Percentiles rank a stretch among this genome's conserved stretches.
These are phyloP conservation scores for Rostratula benghalensis DNA, from an alignment of 2,113 vertebrate species.

Conservation along the genomic window DNA sequence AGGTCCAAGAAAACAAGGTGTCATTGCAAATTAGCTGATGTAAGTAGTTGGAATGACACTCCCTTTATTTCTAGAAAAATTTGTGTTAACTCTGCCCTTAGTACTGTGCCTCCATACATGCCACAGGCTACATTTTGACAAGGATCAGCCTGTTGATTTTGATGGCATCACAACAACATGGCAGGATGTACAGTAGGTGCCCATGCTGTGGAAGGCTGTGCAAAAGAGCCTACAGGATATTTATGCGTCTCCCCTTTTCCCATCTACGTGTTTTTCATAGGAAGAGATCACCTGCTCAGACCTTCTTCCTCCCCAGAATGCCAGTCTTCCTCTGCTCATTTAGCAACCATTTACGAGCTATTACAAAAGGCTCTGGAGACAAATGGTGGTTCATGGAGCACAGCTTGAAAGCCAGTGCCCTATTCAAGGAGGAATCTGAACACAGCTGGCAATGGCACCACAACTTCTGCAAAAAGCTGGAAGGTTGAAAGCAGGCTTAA, in stretches of 20 bases:
- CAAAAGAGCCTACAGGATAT: neutral
- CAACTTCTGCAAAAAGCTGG: neutral
- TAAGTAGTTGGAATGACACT: constrained; percentile 73
- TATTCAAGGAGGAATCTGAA: neutral
- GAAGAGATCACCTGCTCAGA: neutral
- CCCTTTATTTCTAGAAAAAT: constrained; percentile 64
- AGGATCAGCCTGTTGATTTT: constrained; percentile 46
- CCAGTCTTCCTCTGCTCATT: neutral
- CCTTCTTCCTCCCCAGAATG: neutral
- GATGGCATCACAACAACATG: constrained; percentile 16
- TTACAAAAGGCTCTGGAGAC: constrained; percentile 10
- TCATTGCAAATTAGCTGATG: constrained; percentile 65
- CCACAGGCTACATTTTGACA: constrained; percentile 59
- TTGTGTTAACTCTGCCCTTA: constrained; percentile 51
- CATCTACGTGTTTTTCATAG: neutral
- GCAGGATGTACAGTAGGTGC: neutral
- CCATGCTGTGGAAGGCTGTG: neutral
- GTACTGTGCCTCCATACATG: constrained; percentile 70
- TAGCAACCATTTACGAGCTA: neutral
- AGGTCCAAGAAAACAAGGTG: constrained; percentile 71
- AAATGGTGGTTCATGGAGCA: neutral
- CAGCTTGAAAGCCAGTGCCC: neutral
- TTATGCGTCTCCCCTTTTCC: neutral
- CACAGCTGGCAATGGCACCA: neutral
- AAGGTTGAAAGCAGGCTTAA: constrained; percentile 10